Percentiles rank a stretch among this genome's conserved stretches.
These are phyloP conservation scores for Allygus modestus DNA, from an alignment of 2,888 invertebrate genomes.

Conservation along the genomic window DNA sequence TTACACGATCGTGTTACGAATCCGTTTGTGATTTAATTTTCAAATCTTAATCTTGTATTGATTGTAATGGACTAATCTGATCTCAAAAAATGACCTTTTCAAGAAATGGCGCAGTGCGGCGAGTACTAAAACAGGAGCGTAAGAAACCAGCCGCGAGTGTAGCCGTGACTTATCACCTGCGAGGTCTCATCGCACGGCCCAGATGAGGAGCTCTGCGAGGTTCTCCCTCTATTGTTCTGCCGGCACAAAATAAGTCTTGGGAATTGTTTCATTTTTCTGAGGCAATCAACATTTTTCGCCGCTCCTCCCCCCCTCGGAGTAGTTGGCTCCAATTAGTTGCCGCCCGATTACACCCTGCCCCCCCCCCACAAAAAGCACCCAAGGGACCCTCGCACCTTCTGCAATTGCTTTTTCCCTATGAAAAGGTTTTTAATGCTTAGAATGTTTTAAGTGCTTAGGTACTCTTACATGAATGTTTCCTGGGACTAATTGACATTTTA, in stretches of 20 bases:
- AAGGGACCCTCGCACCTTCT: background rate
- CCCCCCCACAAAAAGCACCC: background rate
- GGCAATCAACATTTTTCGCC: conserved; percentile 69
- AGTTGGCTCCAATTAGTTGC: conserved; percentile 59
- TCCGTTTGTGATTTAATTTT: no score
- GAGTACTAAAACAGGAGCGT: no score
- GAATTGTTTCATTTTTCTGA: conserved; percentile 70
- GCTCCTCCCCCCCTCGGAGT: background rate
- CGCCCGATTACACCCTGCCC: conserved; percentile 24
- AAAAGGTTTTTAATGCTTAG: no score
- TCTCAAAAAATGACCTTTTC: no score
- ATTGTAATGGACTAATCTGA: no score
- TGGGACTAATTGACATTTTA: no score
- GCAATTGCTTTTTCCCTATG: background rate
- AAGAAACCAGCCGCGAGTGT: no score
- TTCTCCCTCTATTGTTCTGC: conserved; percentile 58
- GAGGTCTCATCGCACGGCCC: background rate
- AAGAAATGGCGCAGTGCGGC: no score
- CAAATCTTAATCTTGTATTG: no score
- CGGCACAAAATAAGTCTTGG: conserved; percentile 69
- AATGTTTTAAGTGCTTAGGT: no score
- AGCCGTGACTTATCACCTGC: background rate
- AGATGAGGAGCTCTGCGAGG: conserved; percentile 42
- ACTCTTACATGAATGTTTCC: no score
- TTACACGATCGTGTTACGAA: no score